Conservation (phyloP, 2,888 invertebrate species). For the Aspidiotus rigidus region DNA sequence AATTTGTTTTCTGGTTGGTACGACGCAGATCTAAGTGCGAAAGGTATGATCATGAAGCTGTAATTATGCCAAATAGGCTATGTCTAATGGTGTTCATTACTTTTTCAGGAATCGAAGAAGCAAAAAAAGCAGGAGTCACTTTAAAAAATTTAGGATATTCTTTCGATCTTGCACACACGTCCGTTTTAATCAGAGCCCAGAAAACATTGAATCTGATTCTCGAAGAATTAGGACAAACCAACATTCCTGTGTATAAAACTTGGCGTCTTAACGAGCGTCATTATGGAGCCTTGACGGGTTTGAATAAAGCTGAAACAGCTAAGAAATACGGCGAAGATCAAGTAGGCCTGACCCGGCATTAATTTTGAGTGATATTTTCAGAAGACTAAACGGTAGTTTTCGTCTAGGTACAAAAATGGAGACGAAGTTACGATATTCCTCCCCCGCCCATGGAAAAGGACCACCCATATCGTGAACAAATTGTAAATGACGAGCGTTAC, state of each 20-base stretch:
- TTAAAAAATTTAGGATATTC: conserved; percentile 58
- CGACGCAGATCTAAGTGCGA: conserved; percentile 58
- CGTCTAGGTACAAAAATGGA: conserved; percentile 69
- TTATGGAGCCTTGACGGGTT: conserved; percentile 75
- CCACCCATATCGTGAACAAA: conserved; percentile 64
- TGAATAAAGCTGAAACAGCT: conserved; percentile 76
- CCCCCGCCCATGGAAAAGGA: conserved; percentile 71
- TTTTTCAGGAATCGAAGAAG: conserved; percentile 56
- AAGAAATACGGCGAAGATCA: conserved; percentile 76
- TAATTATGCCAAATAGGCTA: not conserved
- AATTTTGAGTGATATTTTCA: conserved; percentile 1
- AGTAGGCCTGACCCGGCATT: conserved; percentile 43
- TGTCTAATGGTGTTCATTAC: not conserved
- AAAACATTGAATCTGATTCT: conserved; percentile 61
- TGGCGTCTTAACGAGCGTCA: conserved; percentile 84
- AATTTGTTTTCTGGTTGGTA: conserved; percentile 68
- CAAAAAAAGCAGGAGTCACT: conserved; percentile 60
- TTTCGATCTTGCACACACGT: conserved; percentile 74
- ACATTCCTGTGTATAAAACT: conserved; percentile 58
- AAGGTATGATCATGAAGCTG: conserved; percentile 42
- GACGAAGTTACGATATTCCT: conserved; percentile 70
- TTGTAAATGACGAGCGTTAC: conserved; percentile 67
- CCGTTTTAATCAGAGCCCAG: conserved; percentile 67
- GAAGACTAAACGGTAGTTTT: not conserved
- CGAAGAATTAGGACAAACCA: conserved; percentile 56